Conservation (phyloP, 2,113 vertebrate species). For the Sylvietta virens region DNA sequence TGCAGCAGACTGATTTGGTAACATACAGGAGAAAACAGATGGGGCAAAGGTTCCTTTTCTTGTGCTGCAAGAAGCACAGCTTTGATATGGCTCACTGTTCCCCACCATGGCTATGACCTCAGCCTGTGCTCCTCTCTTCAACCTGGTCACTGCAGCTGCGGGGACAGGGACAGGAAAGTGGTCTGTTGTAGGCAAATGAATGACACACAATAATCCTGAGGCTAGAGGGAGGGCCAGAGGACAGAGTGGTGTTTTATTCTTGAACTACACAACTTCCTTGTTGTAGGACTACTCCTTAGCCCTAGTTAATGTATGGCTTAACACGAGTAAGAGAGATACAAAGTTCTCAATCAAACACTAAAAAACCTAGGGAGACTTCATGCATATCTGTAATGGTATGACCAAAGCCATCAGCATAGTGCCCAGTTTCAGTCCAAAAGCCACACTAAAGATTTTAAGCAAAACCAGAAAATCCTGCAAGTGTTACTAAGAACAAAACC, state of each 20-base stretch:
- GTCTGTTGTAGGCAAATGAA: neutral
- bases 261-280: neutral
- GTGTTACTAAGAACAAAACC: neutral
- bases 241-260: neutral
- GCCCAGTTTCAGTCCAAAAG: neutral
- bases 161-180: neutral
- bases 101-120: neutral
- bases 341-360: neutral
- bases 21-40: neutral
- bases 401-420: neutral
- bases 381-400: neutral
- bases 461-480: neutral
- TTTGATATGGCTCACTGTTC: neutral
- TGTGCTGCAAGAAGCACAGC: neutral
- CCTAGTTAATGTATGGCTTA: neutral
- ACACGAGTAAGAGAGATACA: fast-evolving
- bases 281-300: neutral
- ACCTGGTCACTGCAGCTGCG: neutral
- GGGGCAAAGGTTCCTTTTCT: neutral
- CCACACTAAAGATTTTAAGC: neutral
- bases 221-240: neutral
- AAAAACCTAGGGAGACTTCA: neutral
- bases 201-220: neutral
- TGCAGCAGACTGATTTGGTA: neutral
- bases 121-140: neutral